phyloP scores from a whole-genome alignment of 2,797 vertebrate species.

The Melanotaenia maccullochi region DNA sequence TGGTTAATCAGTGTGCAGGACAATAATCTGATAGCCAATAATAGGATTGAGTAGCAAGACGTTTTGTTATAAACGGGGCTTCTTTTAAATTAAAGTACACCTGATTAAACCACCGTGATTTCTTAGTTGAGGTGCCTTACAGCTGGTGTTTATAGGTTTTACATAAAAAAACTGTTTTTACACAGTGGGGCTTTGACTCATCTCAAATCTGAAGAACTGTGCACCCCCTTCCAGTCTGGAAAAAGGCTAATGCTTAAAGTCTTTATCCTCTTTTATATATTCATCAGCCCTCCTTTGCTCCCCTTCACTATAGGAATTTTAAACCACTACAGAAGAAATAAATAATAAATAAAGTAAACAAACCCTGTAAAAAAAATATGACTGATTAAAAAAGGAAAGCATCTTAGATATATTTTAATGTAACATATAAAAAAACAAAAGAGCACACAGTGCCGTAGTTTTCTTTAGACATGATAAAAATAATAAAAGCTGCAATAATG shows the following conservation, averaged over 20 bases:
- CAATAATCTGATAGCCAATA: slow-evolving; percentile 54
- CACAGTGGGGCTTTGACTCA: background rate
- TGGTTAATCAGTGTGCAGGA: slow-evolving; percentile 37
- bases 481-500: slow-evolving; percentile 20
- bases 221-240: slow-evolving; percentile 26
- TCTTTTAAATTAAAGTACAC: background rate
- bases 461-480: slow-evolving; percentile 10
- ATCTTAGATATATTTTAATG: too few species aligned
- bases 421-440: background rate
- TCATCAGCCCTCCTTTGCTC: slow-evolving; percentile 43
- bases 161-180: slow-evolving; percentile 16
- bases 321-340: background rate
- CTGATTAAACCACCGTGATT: background rate
- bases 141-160: background rate
- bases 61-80: slow-evolving; percentile 1
- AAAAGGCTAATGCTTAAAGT: slow-evolving; percentile 57
- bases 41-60: slow-evolving; percentile 46
- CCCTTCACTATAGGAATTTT: slow-evolving; percentile 7
- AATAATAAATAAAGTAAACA: background rate
- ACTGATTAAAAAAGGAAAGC: background rate
- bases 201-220: slow-evolving; percentile 9
- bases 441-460: background rate
- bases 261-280: slow-evolving; percentile 65
- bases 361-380: background rate
- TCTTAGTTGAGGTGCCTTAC: background rate